Evolutionary conservation across 92 coral and sea anemone species (phyloP).

Genomic region (Plumapathes pennacea): DNA sequence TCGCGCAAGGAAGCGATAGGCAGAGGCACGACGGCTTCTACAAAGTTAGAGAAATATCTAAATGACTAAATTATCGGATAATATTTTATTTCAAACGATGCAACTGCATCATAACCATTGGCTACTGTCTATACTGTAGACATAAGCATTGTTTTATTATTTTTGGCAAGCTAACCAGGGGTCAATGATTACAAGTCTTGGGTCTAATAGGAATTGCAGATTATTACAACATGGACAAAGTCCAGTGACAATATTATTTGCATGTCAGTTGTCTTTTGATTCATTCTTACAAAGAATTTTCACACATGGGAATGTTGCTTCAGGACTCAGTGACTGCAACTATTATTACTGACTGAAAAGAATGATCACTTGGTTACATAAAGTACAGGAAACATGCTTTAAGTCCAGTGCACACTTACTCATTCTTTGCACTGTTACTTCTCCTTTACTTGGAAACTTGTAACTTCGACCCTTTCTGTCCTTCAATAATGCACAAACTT

Average conservation of each 20-base stretch:
- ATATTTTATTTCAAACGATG: not conserved
- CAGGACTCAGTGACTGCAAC: not conserved
- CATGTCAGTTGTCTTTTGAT: slow-evolving; percentile 4
- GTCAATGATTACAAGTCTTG: not conserved
- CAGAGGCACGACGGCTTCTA: slow-evolving; percentile 39
- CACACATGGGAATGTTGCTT: slow-evolving; percentile 1
- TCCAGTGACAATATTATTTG: not conserved
- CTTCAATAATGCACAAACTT: slow-evolving; percentile 37
- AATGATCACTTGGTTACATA: no score
- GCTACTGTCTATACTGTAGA: no score
- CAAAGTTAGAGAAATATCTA: slow-evolving; percentile 1
- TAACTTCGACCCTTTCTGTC: slow-evolving; percentile 40
- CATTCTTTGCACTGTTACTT: slow-evolving; percentile 33
- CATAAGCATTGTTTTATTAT: slow-evolving; percentile 1
- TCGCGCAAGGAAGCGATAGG: slow-evolving; percentile 36
- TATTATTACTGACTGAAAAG: not conserved
- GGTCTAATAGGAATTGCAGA: not conserved
- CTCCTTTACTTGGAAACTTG: slow-evolving; percentile 25
- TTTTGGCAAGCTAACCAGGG: not conserved
- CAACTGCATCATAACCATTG: slow-evolving; percentile 2
- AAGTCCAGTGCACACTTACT: slow-evolving; percentile 25
- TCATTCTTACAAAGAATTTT: slow-evolving; percentile 6
- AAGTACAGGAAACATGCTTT: no score
- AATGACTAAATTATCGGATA: not conserved
- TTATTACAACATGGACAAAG: no score